A percentile compares a stretch with the other conserved stretches of the same genome.
Conservation (phyloP, 1,140 invertebrate genomes). For the Eupeodes corollae region DNA sequence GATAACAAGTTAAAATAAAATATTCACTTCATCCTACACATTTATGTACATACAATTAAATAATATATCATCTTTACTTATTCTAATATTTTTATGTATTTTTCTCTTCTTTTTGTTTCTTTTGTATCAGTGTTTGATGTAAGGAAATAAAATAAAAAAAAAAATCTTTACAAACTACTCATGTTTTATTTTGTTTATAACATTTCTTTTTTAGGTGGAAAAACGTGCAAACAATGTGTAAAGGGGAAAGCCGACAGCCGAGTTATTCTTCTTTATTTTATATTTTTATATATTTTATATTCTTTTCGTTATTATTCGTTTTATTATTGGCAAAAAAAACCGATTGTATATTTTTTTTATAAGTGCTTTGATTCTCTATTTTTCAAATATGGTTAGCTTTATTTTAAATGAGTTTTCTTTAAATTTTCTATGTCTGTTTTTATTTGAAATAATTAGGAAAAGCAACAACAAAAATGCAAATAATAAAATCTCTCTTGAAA, state of each 20-base stretch:
- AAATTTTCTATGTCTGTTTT: not conserved
- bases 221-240: constrained; percentile 80
- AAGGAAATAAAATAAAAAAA: too few species aligned
- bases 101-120: too few species aligned
- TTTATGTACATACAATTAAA: too few species aligned
- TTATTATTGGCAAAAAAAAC: not conserved
- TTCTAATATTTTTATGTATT: too few species aligned
- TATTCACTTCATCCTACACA: too few species aligned
- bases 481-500: not conserved
- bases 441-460: not conserved
- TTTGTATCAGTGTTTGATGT: too few species aligned
- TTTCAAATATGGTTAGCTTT: constrained; percentile 1
- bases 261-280: constrained; percentile 20
- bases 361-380: constrained; percentile 10
- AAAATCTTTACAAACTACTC: constrained; percentile 12
- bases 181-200: constrained; percentile 12
- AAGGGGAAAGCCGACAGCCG: constrained; percentile 67
- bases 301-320: not conserved
- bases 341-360: constrained; percentile 11
- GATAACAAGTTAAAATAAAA: too few species aligned
- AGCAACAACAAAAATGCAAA: not conserved
- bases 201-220: constrained; percentile 24
- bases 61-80: too few species aligned
- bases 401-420: not conserved
- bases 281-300: constrained; percentile 2